Base-by-base conservation (phyloP, 2,113 vertebrate species). In the Laterallus jamaicensis region DNA sequence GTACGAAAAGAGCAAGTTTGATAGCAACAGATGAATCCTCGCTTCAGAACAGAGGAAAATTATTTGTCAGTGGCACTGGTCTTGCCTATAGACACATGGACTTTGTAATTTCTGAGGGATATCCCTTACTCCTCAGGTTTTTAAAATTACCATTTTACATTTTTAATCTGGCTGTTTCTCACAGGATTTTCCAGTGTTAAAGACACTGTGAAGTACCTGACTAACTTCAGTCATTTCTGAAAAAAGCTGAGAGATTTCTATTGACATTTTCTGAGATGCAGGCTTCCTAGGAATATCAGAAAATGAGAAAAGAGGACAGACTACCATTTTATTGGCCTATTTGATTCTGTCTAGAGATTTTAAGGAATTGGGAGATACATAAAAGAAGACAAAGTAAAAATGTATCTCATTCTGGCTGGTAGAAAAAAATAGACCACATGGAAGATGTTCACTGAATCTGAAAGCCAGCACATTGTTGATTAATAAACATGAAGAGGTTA, bases 351-450 rank as follows among this genome's bases (percentile, higher is more conserved):
- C 35, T 49, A 84, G 4, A 31, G 21, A 77, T 81, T 84, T 91
- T 40, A 54, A 58, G 52, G 7, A 89, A 42, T 20, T 42, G 10
- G 26, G 32, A 42, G 9, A 35, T 25, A 47, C 0, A 0, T 31
- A 47, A 81, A 55, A 55, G 15, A 81, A 70, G 7, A 55, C 9
- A 64, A 91, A 83, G 7, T 29, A 49, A 89, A 84, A 67, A 39
- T 19, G 32, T 17, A 2, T 58, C 28, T 67, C 24, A 40, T 92
- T 92, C 20, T 62, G 32, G 2, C 32, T 74, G 40, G 22, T 22
- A 78, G 26, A 87, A n/a, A 78, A 77, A 25, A 66, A 58, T 13
- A 49, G 16, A 17, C 17, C 4, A 5, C 12, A 25, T 76, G 40
- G 39, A 81, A 39, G 32, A 49, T 89, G 69, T 35, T 47, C 5